Evolutionary conservation across 2,888 invertebrate genomes (phyloP).

Genomic region (Drosophila robusta): DNA sequence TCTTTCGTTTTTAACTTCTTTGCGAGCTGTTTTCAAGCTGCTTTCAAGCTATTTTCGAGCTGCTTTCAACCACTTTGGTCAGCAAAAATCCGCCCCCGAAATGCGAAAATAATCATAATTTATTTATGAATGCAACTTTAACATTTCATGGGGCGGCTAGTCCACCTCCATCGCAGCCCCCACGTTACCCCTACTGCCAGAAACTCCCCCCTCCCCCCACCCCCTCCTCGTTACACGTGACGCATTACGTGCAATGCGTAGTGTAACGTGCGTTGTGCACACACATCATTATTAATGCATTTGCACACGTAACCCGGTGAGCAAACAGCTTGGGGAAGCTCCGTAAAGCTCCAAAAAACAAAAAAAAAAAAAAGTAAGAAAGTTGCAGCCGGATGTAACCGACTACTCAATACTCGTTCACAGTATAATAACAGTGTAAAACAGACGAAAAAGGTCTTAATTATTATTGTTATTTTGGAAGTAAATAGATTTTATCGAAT

Average conservation of each 20-base stretch:
- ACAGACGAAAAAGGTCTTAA: too few species aligned
- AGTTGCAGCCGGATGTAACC: too few species aligned
- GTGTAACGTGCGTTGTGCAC: conserved; percentile 68
- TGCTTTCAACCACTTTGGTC: conserved; percentile 20
- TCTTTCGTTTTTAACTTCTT: background rate
- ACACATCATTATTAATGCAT: conserved; percentile 80
- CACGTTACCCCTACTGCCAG: background rate
- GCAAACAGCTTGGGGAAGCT: conserved; percentile 5
- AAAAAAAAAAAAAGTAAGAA: too few species aligned
- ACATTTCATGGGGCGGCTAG: conserved; percentile 6
- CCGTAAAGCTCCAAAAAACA: conserved; percentile 34
- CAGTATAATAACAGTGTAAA: too few species aligned
- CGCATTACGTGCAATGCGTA: conserved; percentile 72
- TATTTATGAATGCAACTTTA: conserved; percentile 52
- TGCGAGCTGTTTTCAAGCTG: background rate
- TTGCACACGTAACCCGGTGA: conserved; percentile 61
- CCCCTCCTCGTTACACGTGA: conserved; percentile 54
- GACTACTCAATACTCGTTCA: too few species aligned
- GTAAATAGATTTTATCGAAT: too few species aligned
- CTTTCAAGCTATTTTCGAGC: conserved; percentile 10
- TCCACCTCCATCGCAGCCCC: background rate
- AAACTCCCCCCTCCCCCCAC: background rate
- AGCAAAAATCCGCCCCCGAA: conserved; percentile 43
- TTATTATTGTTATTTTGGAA: too few species aligned
- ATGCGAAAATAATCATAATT: conserved; percentile 51